Base-by-base conservation (phyloP, 2,888 invertebrate species). In the Muscina levida region DNA sequence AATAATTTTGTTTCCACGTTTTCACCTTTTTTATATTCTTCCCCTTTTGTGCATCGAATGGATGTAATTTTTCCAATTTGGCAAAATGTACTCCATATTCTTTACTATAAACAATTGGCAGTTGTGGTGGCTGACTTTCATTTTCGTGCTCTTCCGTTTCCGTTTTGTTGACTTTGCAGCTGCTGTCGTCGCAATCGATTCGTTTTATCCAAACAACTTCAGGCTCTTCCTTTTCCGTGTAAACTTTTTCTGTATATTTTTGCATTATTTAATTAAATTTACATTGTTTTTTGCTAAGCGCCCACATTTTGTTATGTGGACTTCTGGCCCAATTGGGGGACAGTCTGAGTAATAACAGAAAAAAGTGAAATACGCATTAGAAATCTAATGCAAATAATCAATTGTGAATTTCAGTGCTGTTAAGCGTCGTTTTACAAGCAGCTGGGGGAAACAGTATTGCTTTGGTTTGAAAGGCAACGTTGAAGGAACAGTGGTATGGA, bases 21-120 rank as follows among this genome's bases (percentile, higher is more conserved):
- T 31, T 31, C 89, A 94, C 95, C 91, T 93, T 91, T 85, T 94
- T 93, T 83, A 97, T 93, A 87, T 95, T 93, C 79, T 94, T 94
- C 94, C 97, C 97, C 92, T 97, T 97, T 83, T 93, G 93, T 0
- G 97, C 93, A 92, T 97, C 97, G 89, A 97, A 97, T 0, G 97
- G 94, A 91, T 97, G 97, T 11, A 96, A 91, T 88, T 94, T 95
- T 89, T 97, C 96, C 77, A 97, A 91, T 11, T 97, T 96, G 86
- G 93, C 91, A 89, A 97, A 95, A 37, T 93, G 92, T 39, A 97
- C 96, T 88, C 96, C 95, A 89, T 97, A 97, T 72, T 93, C 93
- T 15, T 93, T 91, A 82, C 94, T 92, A 88, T 96, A 97, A 1
- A 97, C 93, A 76, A 97, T 93, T 0, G 97, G 97, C 93, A 95